Base-by-base conservation (phyloP, 1,140 invertebrate genomes). In the Protaetia brevitarsis region DNA sequence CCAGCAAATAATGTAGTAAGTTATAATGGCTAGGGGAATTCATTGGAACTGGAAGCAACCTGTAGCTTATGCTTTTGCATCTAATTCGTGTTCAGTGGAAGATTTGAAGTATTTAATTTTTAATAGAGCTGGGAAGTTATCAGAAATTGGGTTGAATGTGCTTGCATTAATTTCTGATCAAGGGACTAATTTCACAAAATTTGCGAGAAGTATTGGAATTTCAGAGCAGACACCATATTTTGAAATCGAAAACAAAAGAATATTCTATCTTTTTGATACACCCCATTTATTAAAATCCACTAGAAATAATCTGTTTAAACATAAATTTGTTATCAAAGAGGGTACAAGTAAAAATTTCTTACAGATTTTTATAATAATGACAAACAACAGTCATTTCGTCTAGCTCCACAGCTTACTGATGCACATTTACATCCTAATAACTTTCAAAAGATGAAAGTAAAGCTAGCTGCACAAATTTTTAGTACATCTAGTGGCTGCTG, bases 401-500 rank as follows among this genome's bases (percentile, higher is more conserved):
- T 58, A 27, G 67, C 69, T 45, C 66, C 60, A 34, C 69, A 70
- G 63, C 60, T 77, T 63, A 74, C 71, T 2, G 66, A 71, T 64
- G 56, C 51, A n/a, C 76, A 77, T 67, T 64, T 74, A 2, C 67
- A 71, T 64, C 73, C 73, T 11, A 75, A 73, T 59, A 69, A 64
- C 59, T 75, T 77, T 62, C 36, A 75, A 71, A 70, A 71, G 69
- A 76, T 73, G 73, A 66, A 62, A 57, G 73, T 74, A n/a, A 71
- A 72, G 66, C 66, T 71, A 8, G 74, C 73, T 7, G 65, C 69
- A 7, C 74, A 77, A 69, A 64, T 74, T 37, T 69, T 76, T 6
- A 77, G 74, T 64, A 13, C 59, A 19, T 67, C 64, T n/a, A n/a
- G 73, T 75, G 16, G 69, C 71, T 21, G 68, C 64, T 56, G 71